Percentiles rank a stretch among this genome's conserved stretches.
These are phyloP conservation scores for Papilio protenor DNA, from an alignment of 2,888 invertebrate species.

Conservation along the genomic window DNA sequence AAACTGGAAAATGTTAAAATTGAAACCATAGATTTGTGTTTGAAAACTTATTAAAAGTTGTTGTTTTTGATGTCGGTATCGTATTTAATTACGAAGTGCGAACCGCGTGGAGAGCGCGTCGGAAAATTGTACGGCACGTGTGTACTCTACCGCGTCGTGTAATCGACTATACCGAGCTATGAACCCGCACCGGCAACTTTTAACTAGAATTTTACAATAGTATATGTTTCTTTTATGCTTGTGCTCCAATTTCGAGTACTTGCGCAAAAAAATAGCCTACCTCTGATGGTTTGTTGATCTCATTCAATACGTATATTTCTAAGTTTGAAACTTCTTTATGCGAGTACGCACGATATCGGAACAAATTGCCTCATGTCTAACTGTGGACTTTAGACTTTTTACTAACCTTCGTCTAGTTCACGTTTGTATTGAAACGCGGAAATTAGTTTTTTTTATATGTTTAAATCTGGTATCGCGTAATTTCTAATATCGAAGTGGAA, in stretches of 20 bases:
- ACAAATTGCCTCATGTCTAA: conserved; percentile 23
- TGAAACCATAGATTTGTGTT: conserved; percentile 44
- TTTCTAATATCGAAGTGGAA: conserved; percentile 47
- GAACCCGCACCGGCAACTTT: conserved; percentile 55
- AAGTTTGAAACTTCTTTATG: conserved; percentile 12
- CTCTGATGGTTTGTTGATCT: conserved; percentile 41
- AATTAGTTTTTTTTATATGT: conserved; percentile 37
- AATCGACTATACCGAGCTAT: conserved; percentile 67
- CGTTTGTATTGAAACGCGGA: conserved; percentile 24
- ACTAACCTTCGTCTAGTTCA: conserved; percentile 31
- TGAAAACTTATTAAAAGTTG: conserved; percentile 44
- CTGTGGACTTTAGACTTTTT: conserved; percentile 29
- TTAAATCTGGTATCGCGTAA: conserved; percentile 35
- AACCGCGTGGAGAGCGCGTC: conserved; percentile 63
- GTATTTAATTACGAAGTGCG: conserved; percentile 46
- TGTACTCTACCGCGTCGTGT: conserved; percentile 64
- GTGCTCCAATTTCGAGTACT: conserved; percentile 42
- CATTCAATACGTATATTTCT: conserved; percentile 27
- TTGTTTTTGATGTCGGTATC: conserved; percentile 44
- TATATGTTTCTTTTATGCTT: conserved; percentile 48
- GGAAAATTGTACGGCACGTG: conserved; percentile 63
- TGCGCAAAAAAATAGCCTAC: conserved; percentile 40
- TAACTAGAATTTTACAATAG: conserved; percentile 63
- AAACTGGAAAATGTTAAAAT: conserved; percentile 47
- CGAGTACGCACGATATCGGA: conserved; percentile 23